phyloP scores from a whole-genome alignment of 2,888 invertebrate species.

The Agriopis aurantiaria region DNA sequence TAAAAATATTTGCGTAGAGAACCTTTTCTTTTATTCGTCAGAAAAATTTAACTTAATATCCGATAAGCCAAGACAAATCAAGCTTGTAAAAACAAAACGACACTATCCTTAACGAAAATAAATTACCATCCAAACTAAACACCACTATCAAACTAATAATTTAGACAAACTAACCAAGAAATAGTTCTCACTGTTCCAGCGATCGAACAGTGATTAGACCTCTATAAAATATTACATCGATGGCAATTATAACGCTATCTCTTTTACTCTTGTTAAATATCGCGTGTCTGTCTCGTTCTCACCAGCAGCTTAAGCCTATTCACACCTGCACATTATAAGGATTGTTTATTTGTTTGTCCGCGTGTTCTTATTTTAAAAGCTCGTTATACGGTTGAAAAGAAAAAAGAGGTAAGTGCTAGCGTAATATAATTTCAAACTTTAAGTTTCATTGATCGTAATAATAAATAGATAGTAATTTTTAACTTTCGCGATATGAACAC shows the following conservation, averaged over 20 bases:
- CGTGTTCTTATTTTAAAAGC: conserved; percentile 67
- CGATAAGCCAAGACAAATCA: conserved; percentile 7
- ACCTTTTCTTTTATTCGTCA: neutral
- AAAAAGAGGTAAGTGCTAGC: conserved; percentile 53
- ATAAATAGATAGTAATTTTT: no score
- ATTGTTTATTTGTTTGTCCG: conserved; percentile 76
- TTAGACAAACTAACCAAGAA: conserved; percentile 21
- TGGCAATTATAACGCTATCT: conserved; percentile 51
- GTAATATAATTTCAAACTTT: conserved; percentile 6
- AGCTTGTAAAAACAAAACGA: conserved; percentile 19
- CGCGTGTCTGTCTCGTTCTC: conserved; percentile 64
- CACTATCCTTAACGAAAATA: conserved; percentile 11
- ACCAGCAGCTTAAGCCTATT: conserved; percentile 71
- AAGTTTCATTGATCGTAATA: neutral
- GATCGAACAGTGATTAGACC: conserved; percentile 45
- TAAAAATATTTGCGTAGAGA: no score
- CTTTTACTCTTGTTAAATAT: conserved; percentile 49
- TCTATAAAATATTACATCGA: conserved; percentile 42
- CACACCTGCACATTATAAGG: conserved; percentile 78
- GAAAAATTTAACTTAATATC: neutral
- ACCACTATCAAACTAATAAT: conserved; percentile 21
- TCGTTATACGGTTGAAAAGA: conserved; percentile 47
- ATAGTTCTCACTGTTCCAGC: conserved; percentile 37
- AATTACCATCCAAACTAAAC: conserved; percentile 21
- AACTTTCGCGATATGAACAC: no score